Evolutionary conservation across 2,888 invertebrate species (phyloP).

Genomic region (Calameuta pallipes): DNA sequence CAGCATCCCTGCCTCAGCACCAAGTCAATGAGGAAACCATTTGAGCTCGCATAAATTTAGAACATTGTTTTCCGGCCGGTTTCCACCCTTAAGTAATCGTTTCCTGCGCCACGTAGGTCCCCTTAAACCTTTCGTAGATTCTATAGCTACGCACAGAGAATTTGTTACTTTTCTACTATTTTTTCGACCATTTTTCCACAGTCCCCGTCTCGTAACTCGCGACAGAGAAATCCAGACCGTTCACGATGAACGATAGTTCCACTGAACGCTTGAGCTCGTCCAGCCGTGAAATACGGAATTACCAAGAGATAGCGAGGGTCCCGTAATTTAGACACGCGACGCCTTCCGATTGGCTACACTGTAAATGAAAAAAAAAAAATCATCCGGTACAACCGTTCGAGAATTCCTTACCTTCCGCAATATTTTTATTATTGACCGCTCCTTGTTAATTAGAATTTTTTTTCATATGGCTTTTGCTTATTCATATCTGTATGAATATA

Average conservation of each 20-base stretch:
- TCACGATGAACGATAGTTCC: background rate
- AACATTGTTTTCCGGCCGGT: conserved; percentile 42
- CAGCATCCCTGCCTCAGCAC: background rate
- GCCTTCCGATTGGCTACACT: conserved; percentile 1
- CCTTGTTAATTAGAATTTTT: background rate
- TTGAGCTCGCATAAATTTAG: conserved; percentile 37
- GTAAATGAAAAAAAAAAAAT: background rate
- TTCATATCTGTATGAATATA: background rate
- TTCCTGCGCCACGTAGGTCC: conserved; percentile 20
- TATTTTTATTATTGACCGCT: background rate
- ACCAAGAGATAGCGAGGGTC: background rate
- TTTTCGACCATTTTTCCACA: background rate
- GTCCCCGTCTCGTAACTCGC: background rate
- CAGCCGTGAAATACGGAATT: conserved; percentile 3
- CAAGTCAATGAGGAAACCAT: conserved; percentile 6
- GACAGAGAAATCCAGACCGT: background rate
- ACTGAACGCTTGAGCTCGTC: background rate
- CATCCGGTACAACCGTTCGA: background rate
- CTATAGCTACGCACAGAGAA: background rate
- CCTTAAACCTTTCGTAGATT: background rate
- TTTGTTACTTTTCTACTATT: background rate
- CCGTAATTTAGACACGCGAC: conserved; percentile 8
- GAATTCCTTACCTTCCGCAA: background rate
- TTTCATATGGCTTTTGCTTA: background rate
- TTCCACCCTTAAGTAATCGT: conserved; percentile 31